Evolutionary conservation across 2,888 invertebrate species (phyloP).

Genomic region (Beris chalybata): DNA sequence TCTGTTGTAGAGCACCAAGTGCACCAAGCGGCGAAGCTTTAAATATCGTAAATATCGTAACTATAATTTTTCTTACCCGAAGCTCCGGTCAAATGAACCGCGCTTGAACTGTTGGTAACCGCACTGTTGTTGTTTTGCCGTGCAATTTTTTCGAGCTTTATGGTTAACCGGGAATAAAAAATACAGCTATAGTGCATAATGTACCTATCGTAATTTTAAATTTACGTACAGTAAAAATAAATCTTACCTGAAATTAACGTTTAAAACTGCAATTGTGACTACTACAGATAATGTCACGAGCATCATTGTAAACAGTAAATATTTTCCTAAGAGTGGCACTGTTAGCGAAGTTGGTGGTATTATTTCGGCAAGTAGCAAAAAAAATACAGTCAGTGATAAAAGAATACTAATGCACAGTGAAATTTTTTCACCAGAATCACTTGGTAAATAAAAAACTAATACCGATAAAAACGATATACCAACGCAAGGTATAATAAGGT

Average conservation of each 20-base stretch:
- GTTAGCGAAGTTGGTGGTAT: constrained; percentile 93
- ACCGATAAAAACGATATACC: constrained; percentile 96
- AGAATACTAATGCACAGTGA: constrained; percentile 94
- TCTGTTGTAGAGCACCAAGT: no score
- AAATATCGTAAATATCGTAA: no score
- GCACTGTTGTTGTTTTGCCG: no score
- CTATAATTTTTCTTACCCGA: no score
- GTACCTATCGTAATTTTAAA: no score
- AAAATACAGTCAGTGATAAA: constrained; percentile 91
- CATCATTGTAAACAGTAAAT: constrained; percentile 92
- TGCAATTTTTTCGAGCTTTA: no score
- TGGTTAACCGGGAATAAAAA: no score
- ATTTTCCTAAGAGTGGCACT: constrained; percentile 88
- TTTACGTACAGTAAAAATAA: no score
- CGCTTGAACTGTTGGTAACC: no score
- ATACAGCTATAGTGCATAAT: no score
- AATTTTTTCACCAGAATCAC: constrained; percentile 97
- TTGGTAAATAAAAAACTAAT: constrained; percentile 95
- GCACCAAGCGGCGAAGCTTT: no score
- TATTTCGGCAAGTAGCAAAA: constrained; percentile 89
- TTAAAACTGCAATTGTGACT: constrained; percentile 90
- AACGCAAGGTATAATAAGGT: constrained; percentile 95
- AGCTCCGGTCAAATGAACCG: no score
- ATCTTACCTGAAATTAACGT: constrained; percentile 77
- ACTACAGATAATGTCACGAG: constrained; percentile 90